phyloP scores from a whole-genome alignment of 2,888 invertebrate genomes.

The Esperia sulphurella region DNA sequence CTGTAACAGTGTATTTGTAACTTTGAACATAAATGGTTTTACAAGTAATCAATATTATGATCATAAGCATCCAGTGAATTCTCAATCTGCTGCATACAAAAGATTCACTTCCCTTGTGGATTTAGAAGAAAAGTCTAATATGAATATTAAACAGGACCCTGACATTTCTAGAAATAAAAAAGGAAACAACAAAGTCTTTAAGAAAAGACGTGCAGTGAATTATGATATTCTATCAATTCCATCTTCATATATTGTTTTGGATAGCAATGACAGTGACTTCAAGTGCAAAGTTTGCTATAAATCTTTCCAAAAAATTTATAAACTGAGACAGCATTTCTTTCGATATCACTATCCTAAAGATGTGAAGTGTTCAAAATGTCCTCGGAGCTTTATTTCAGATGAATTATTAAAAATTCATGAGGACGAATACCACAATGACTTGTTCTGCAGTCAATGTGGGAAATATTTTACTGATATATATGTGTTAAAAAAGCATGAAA shows the following conservation, averaged over 20 bases:
- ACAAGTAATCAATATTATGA: slow-evolving; percentile 6
- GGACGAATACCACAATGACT: slow-evolving; percentile 16
- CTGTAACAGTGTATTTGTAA: slow-evolving; percentile 2
- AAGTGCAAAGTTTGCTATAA: slow-evolving; percentile 4
- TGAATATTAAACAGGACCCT: not conserved
- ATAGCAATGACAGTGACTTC: not conserved
- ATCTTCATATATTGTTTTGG: not conserved
- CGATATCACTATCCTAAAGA: slow-evolving; percentile 15
- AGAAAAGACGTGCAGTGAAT: not conserved
- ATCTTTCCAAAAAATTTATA: not conserved
- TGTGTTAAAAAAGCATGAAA: slow-evolving; percentile 29
- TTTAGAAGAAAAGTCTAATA: not conserved
- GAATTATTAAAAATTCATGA: slow-evolving; percentile 1
- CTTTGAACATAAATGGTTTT: slow-evolving; percentile 2
- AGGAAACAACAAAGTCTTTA: not conserved
- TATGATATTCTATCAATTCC: slow-evolving; percentile 5
- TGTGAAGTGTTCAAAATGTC: slow-evolving; percentile 14
- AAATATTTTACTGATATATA: slow-evolving; percentile 27
- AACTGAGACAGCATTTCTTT: slow-evolving; percentile 12
- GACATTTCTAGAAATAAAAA: not conserved
- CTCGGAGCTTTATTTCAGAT: slow-evolving; percentile 8
- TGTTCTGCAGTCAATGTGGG: slow-evolving; percentile 34
- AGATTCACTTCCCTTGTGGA: not conserved
- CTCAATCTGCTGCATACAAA: not conserved
- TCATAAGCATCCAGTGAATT: not conserved